Evolutionary conservation across 2,888 invertebrate species (phyloP).

Genomic region (Ferrisia virgata): DNA sequence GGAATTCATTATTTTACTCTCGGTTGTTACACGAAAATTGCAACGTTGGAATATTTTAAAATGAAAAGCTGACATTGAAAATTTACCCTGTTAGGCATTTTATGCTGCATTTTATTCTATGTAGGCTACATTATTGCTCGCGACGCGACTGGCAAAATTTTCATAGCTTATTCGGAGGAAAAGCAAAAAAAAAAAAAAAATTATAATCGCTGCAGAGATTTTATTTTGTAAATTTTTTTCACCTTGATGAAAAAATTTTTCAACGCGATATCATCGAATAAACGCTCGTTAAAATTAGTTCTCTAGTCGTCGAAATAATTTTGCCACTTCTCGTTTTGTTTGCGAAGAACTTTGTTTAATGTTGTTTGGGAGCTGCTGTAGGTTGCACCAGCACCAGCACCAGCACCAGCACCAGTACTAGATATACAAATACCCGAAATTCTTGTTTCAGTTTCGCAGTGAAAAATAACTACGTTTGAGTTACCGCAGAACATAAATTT

Average conservation of each 20-base stretch:
- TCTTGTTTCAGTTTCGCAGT: neutral
- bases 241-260: neutral
- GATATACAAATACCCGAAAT: slow-evolving; percentile 11
- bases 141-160: neutral
- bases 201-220: neutral
- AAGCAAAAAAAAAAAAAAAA: no score
- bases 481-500: neutral
- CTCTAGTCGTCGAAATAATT: neutral
- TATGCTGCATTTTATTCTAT: no score
- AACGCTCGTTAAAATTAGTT: slow-evolving; percentile 4
- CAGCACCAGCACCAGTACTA: no score
- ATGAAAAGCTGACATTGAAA: slow-evolving; percentile 9
- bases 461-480: neutral
- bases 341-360: neutral
- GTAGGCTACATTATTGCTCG: neutral
- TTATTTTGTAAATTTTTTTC: neutral
- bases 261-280: neutral
- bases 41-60: slow-evolving; percentile 17
- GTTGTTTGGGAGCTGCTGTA: neutral
- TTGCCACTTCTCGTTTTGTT: neutral
- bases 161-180: neutral
- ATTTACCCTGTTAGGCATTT: no score
- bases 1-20: neutral
- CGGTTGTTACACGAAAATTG: neutral
- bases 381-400: no score